phyloP scores from a whole-genome alignment of 2,113 vertebrate species.

The Furnarius figulus region DNA sequence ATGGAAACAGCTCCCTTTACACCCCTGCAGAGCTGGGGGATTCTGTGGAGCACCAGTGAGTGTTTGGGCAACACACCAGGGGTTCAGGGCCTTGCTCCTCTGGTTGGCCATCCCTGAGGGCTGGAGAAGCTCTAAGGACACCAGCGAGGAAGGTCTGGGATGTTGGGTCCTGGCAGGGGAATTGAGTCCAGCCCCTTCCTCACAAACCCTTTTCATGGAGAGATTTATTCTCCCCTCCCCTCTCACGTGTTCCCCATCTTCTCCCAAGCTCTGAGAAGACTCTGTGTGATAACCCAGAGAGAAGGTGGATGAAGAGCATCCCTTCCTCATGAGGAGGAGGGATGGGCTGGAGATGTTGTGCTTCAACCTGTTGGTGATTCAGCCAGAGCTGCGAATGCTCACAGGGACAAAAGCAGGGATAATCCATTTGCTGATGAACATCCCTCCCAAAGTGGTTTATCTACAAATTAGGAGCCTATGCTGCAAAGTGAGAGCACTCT shows the following conservation, averaged over 20 bases:
- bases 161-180: background rate
- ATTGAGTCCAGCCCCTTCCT: background rate
- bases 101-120: background rate
- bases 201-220: background rate
- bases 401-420: background rate
- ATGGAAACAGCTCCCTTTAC: rapidly evolving
- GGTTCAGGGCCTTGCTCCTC: background rate
- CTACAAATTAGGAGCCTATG: background rate
- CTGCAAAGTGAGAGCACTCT: background rate
- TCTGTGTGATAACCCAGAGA: background rate
- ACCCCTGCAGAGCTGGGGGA: background rate
- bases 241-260: rapidly evolving
- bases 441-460: constrained; percentile 23
- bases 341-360: background rate
- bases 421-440: background rate
- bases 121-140: background rate
- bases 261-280: background rate
- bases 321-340: background rate
- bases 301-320: background rate
- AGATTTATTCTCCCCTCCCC: background rate
- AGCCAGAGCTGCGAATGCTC: background rate
- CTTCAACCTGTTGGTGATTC: background rate
- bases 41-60: rapidly evolving
- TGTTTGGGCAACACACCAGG: rapidly evolving
- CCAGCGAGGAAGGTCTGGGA: rapidly evolving